Conservation (phyloP, 2,888 invertebrate species). For the Cynaeus angustus region DNA sequence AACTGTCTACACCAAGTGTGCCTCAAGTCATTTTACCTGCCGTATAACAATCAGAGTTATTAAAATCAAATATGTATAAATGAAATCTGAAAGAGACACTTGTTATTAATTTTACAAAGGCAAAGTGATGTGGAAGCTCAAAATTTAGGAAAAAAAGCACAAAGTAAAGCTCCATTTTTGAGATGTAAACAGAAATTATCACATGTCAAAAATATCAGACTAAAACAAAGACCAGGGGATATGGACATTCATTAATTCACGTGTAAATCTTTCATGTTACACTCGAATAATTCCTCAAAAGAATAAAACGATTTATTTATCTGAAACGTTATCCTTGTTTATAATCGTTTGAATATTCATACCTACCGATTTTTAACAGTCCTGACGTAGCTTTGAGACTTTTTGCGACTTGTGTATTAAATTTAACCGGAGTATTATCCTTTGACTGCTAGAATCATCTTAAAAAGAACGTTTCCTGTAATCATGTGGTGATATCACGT, state of each 20-base stretch:
- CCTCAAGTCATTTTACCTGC: slow-evolving; percentile 1
- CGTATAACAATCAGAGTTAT: neutral
- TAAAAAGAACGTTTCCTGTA: neutral
- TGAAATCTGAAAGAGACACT: slow-evolving; percentile 7
- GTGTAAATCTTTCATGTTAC: slow-evolving; percentile 39
- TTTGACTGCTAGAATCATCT: neutral
- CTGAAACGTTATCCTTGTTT: slow-evolving; percentile 27
- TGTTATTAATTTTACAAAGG: slow-evolving; percentile 12
- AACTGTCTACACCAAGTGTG: neutral
- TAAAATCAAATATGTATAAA: slow-evolving; percentile 8
- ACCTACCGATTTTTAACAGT: neutral
- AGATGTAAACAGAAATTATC: slow-evolving; percentile 5
- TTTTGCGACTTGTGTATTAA: slow-evolving; percentile 10
- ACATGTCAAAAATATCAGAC: slow-evolving; percentile 31
- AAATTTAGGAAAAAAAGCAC: too few species aligned
- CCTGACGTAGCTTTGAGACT: neutral
- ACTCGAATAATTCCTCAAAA: slow-evolving; percentile 33
- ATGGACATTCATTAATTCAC: slow-evolving; percentile 38
- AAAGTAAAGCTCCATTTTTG: slow-evolving; percentile 1
- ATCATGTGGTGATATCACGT: slow-evolving; percentile 2
- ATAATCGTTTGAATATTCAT: slow-evolving; percentile 26
- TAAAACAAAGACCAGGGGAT: slow-evolving; percentile 27
- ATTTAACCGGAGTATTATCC: slow-evolving; percentile 25
- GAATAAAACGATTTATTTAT: slow-evolving; percentile 39
- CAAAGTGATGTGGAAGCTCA: neutral